These are phyloP conservation scores for Entosphenus tridentatus DNA, from an alignment of 2,113 vertebrate species.

Conservation along the genomic window DNA sequence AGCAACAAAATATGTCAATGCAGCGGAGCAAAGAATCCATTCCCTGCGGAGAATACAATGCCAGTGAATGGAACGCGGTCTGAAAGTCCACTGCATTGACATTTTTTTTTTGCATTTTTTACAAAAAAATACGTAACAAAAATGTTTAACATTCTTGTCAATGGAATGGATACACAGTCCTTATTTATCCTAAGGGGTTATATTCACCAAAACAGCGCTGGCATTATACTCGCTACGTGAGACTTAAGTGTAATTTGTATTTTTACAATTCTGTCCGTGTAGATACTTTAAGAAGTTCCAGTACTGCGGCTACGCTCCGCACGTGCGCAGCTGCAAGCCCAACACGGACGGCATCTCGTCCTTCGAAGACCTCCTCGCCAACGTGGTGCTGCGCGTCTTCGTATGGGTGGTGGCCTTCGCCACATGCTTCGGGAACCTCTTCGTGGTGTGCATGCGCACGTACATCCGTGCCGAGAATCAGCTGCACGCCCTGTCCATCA, in stretches of 20 bases:
- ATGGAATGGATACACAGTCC: too few species aligned
- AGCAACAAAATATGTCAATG: too few species aligned
- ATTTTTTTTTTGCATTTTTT: too few species aligned
- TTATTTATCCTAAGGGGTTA: too few species aligned
- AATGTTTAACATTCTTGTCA: too few species aligned
- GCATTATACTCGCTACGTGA: too few species aligned
- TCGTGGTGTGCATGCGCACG: constrained; percentile 80
- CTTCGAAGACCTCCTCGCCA: constrained; percentile 72
- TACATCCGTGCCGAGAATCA: constrained; percentile 85
- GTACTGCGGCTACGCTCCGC: constrained; percentile 79
- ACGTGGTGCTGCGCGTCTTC: constrained; percentile 69
- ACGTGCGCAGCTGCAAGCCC: constrained; percentile 83
- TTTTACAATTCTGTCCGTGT: constrained; percentile 14
- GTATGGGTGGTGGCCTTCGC: constrained; percentile 88
- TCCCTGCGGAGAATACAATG: too few species aligned
- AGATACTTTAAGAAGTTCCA: constrained; percentile 98
- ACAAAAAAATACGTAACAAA: too few species aligned
- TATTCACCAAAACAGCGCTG: too few species aligned
- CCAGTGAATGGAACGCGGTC: too few species aligned
- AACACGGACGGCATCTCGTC: constrained; percentile 91
- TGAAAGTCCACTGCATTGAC: too few species aligned
- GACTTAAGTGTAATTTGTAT: background rate
- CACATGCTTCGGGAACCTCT: constrained; percentile 83
- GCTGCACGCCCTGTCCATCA: constrained; percentile 70
- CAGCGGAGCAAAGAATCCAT: too few species aligned